A percentile compares a stretch with the other conserved stretches of the same genome.
Conservation (phyloP, 2,888 invertebrate genomes). For the Choreutis nemorana region DNA sequence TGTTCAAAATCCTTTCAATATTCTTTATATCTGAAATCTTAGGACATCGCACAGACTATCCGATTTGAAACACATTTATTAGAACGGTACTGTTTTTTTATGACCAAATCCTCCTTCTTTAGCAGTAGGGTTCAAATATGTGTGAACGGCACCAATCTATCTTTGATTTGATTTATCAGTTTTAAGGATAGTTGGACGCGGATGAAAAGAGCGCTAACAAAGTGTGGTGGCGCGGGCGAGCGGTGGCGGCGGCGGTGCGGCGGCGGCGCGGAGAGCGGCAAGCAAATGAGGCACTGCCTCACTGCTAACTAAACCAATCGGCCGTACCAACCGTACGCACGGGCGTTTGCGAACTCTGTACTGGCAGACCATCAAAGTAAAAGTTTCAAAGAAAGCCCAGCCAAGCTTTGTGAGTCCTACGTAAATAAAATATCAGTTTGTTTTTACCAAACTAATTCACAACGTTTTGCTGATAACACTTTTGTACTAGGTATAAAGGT, state of each 20-base stretch:
- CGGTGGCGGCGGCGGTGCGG: slow-evolving; percentile 20
- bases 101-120: slow-evolving; percentile 9
- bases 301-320: slow-evolving; percentile 67
- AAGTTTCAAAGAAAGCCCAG: no score
- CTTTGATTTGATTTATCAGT: slow-evolving; percentile 49
- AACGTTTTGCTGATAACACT: no score
- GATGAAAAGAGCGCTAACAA: slow-evolving; percentile 59
- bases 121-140: slow-evolving; percentile 3
- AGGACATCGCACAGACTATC: slow-evolving; percentile 1
- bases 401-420: no score
- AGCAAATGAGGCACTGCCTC: slow-evolving; percentile 65
- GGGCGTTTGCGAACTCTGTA: slow-evolving; percentile 16
- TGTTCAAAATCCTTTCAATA: no score
- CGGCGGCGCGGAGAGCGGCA: no score
- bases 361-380: no score
- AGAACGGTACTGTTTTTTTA: slow-evolving; percentile 4
- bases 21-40: slow-evolving; percentile 1
- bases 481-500: no score
- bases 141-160: slow-evolving; percentile 13
- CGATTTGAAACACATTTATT: slow-evolving; percentile 3
- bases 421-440: no score
- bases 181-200: slow-evolving; percentile 46
- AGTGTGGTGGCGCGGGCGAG: slow-evolving; percentile 25
- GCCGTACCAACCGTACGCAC: slow-evolving; percentile 26
- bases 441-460: no score